Conservation (phyloP, 2,797 vertebrate genomes). For the Etheostoma perlongum region DNA sequence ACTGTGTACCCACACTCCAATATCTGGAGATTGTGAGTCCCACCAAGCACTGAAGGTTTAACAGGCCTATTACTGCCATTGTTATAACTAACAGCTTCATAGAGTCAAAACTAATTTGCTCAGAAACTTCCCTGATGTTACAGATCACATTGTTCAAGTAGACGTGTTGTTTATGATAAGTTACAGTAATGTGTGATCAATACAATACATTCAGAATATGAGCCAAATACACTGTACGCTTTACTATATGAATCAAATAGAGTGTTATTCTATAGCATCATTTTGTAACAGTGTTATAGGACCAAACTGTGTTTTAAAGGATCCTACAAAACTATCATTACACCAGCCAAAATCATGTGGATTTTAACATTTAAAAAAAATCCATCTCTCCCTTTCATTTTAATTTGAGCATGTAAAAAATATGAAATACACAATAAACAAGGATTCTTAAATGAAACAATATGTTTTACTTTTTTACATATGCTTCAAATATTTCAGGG, state of each 20-base stretch:
- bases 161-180: not conserved
- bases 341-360: not conserved
- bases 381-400: too few relatives aligned
- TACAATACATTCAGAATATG: not conserved
- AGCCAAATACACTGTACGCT: not conserved
- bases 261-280: not conserved
- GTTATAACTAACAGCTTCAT: conserved; percentile 8
- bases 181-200: conserved; percentile 1
- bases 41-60: conserved; percentile 2
- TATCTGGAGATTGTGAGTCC: conserved; percentile 13
- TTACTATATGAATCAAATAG: not conserved
- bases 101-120: not conserved
- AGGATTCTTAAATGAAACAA: not conserved
- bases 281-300: not conserved
- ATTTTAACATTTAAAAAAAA: not conserved
- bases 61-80: not conserved
- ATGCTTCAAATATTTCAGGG: not conserved
- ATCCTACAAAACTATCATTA: not conserved
- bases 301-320: not conserved
- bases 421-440: not conserved
- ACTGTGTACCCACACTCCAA: conserved; percentile 27
- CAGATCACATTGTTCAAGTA: not conserved
- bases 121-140: not conserved
- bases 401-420: not conserved
- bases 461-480: not conserved